These are phyloP conservation scores for Diabrotica undecimpunctata DNA, from an alignment of 1,140 invertebrate genomes.

Conservation along the genomic window DNA sequence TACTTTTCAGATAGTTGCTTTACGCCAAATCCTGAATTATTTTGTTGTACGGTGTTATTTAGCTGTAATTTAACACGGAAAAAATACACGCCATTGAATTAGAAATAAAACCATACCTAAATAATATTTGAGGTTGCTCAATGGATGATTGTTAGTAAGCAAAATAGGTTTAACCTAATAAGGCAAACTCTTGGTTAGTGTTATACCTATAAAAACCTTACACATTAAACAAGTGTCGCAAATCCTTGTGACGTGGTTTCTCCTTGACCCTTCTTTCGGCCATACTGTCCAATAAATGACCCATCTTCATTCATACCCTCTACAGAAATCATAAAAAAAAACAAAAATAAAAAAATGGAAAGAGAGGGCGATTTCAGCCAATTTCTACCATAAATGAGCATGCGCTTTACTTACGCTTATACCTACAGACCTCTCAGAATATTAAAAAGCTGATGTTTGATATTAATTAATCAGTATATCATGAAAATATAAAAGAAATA, in stretches of 20 bases:
- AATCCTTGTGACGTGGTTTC: slow-evolving; percentile 76
- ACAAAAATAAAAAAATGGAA: slow-evolving; percentile 38
- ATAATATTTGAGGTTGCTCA: not conserved
- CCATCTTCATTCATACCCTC: slow-evolving; percentile 97
- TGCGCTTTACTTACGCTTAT: not conserved
- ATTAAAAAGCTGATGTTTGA: too few relatives aligned
- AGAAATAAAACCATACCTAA: too few relatives aligned
- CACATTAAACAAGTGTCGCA: slow-evolving; percentile 69
- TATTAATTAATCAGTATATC: too few relatives aligned
- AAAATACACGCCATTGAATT: too few relatives aligned
- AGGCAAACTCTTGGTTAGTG: slow-evolving; percentile 7
- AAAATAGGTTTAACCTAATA: not conserved
- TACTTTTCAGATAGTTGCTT: too few relatives aligned
- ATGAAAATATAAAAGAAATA: too few relatives aligned
- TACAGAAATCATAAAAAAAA: slow-evolving; percentile 49
- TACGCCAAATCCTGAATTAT: too few relatives aligned
- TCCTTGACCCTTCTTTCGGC: slow-evolving; percentile 62
- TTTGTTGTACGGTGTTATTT: too few relatives aligned
- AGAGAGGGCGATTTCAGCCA: slow-evolving; percentile 36
- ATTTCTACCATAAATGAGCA: not conserved
- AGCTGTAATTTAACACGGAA: too few relatives aligned
- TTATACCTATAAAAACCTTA: slow-evolving; percentile 33
- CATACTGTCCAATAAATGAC: slow-evolving; percentile 96
- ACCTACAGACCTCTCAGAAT: too few relatives aligned
- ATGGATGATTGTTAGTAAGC: slow-evolving; percentile 5